These are phyloP conservation scores for Nyctalus aviator DNA, from an alignment of 2,797 vertebrate genomes.

Conservation along the genomic window DNA sequence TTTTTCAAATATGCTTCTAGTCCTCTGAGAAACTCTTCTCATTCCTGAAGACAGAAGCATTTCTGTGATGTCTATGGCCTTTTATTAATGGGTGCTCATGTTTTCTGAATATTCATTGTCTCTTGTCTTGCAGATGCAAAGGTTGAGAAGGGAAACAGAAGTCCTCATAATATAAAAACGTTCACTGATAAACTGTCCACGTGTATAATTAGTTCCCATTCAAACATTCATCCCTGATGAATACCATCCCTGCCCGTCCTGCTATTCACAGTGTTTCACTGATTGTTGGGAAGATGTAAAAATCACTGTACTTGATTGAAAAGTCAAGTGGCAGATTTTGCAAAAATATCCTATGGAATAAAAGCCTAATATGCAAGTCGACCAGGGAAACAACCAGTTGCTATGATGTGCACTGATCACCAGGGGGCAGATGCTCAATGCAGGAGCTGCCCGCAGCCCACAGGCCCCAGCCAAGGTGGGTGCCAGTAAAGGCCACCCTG, in stretches of 20 bases:
- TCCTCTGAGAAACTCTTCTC: slow-evolving; percentile 18
- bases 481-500: no score
- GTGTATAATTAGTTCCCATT: slow-evolving; percentile 64
- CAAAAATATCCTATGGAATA: neutral
- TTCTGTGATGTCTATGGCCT: neutral
- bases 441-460: no score
- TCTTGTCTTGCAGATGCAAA: neutral
- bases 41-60: neutral
- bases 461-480: no score
- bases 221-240: slow-evolving; percentile 55
- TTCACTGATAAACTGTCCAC: slow-evolving; percentile 62
- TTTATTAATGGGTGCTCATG: neutral
- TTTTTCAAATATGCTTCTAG: slow-evolving; percentile 14
- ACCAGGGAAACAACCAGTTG: no score
- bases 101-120: slow-evolving; percentile 53
- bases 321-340: slow-evolving; percentile 65
- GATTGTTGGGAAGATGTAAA: slow-evolving; percentile 60
- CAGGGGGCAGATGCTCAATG: no score
- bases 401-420: no score
- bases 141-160: slow-evolving; percentile 23
- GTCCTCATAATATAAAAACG: slow-evolving; percentile 49
- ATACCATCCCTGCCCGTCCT: neutral
- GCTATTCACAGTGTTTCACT: slow-evolving; percentile 45
- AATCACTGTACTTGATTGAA: slow-evolving; percentile 49
- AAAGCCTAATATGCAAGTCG: no score